Evolutionary conservation across 2,797 vertebrate genomes (phyloP).

Genomic region (Clarias platycephalus): DNA sequence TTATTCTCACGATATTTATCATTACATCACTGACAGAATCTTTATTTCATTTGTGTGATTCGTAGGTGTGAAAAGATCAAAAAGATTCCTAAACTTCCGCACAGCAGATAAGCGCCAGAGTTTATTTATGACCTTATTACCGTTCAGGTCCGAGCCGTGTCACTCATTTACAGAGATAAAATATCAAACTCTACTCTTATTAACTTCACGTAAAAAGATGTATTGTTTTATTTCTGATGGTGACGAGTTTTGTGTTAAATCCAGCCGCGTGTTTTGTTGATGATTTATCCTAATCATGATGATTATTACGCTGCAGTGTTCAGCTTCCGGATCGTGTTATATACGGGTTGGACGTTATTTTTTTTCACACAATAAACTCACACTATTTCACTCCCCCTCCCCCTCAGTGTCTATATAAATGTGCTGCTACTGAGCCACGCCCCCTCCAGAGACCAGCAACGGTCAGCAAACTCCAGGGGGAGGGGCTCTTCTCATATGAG

Average conservation of each 20-base stretch:
- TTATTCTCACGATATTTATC: too few species aligned
- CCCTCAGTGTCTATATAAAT: too few species aligned
- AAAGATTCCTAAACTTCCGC: neutral
- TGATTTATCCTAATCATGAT: neutral
- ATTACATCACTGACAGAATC: neutral
- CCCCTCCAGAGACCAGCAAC: too few species aligned
- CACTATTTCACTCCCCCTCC: too few species aligned
- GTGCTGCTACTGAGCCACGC: too few species aligned
- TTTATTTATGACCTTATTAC: neutral
- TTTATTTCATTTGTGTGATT: neutral
- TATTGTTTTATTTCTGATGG: neutral
- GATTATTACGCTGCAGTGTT: neutral
- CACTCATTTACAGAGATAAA: neutral
- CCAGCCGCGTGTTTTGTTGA: neutral
- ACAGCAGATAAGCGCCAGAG: neutral
- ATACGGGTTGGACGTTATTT: too few species aligned
- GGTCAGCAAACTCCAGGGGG: too few species aligned
- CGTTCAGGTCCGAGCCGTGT: neutral
- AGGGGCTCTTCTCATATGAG: too few species aligned
- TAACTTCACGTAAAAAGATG: neutral
- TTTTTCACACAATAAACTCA: too few species aligned
- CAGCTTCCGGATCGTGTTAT: neutral
- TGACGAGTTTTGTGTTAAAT: neutral
- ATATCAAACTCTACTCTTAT: neutral
- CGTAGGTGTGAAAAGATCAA: too few species aligned